phyloP scores from a whole-genome alignment of 1,140 invertebrate genomes.

The Sesamia nonagrioides region DNA sequence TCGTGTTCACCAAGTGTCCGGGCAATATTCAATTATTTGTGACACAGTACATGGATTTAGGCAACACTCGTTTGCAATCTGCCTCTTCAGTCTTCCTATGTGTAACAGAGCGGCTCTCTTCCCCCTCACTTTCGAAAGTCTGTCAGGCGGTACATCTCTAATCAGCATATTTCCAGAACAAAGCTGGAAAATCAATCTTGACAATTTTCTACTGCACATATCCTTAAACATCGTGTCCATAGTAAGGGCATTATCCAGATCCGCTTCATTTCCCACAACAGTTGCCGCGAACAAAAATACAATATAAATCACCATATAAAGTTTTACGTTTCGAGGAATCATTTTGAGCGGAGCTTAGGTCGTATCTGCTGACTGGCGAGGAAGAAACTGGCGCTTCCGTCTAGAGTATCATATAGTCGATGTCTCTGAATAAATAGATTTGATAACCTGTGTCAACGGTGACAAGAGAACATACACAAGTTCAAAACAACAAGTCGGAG shows the following conservation, averaged over 20 bases:
- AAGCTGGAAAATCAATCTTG: slow-evolving; percentile 67
- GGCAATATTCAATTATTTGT: slow-evolving; percentile 76
- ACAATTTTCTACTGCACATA: slow-evolving; percentile 68
- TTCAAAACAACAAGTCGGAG: slow-evolving; percentile 84
- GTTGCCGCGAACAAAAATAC: slow-evolving; percentile 63
- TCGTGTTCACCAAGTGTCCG: slow-evolving; percentile 72
- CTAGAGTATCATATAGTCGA: slow-evolving; percentile 68
- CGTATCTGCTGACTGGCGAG: slow-evolving; percentile 57
- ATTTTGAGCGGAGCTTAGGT: slow-evolving; percentile 62
- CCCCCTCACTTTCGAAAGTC: slow-evolving; percentile 58
- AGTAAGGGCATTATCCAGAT: slow-evolving; percentile 59
- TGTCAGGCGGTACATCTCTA: slow-evolving; percentile 58
- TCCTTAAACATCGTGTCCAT: slow-evolving; percentile 69
- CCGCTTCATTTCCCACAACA: slow-evolving; percentile 51
- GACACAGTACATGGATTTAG: slow-evolving; percentile 69
- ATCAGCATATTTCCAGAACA: slow-evolving; percentile 67
- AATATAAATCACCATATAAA: slow-evolving; percentile 65
- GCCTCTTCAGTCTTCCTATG: slow-evolving; percentile 63
- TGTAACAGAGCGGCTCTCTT: slow-evolving; percentile 67
- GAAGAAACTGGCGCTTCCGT: slow-evolving; percentile 76
- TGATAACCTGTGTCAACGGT: slow-evolving; percentile 83
- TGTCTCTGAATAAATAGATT: slow-evolving; percentile 80
- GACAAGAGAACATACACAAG: slow-evolving; percentile 76
- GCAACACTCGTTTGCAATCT: slow-evolving; percentile 74
- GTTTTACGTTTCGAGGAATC: slow-evolving; percentile 61